These are phyloP conservation scores for Loris lydekkerianus DNA, from an alignment of 2,797 vertebrate species.

Conservation along the genomic window DNA sequence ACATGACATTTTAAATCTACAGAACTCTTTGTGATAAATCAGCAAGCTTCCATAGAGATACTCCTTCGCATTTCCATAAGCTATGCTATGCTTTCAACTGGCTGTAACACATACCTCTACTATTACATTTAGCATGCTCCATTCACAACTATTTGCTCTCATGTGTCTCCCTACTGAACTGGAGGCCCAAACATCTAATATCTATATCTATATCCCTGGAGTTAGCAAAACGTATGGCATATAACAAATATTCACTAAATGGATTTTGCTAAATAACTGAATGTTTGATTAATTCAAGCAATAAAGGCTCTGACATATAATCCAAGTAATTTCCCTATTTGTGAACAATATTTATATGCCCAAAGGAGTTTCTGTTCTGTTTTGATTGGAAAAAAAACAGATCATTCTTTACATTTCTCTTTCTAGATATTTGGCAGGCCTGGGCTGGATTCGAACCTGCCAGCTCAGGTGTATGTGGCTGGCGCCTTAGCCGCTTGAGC, in stretches of 20 bases:
- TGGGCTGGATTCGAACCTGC: no score
- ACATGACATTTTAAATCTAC: not conserved
- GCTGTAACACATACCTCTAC: not conserved
- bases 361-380: slow-evolving; percentile 27
- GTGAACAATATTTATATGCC: not conserved
- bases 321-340: slow-evolving; percentile 49
- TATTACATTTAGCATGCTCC: not conserved
- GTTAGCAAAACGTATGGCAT: slow-evolving; percentile 38
- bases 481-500: no score
- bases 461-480: no score
- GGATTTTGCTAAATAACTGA: slow-evolving; percentile 37
- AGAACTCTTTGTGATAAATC: not conserved
- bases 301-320: slow-evolving; percentile 5
- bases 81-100: not conserved
- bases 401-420: slow-evolving; percentile 49
- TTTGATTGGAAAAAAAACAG: slow-evolving; percentile 35
- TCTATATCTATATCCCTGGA: not conserved
- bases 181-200: not conserved
- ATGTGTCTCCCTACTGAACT: not conserved
- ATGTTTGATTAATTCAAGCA: slow-evolving; percentile 27
- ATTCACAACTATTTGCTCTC: not conserved
- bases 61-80: not conserved
- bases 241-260: slow-evolving; percentile 34
- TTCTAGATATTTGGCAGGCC: not conserved
- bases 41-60: not conserved